Conservation (phyloP, 2,888 invertebrate genomes). For the Meandrusa payeni region DNA sequence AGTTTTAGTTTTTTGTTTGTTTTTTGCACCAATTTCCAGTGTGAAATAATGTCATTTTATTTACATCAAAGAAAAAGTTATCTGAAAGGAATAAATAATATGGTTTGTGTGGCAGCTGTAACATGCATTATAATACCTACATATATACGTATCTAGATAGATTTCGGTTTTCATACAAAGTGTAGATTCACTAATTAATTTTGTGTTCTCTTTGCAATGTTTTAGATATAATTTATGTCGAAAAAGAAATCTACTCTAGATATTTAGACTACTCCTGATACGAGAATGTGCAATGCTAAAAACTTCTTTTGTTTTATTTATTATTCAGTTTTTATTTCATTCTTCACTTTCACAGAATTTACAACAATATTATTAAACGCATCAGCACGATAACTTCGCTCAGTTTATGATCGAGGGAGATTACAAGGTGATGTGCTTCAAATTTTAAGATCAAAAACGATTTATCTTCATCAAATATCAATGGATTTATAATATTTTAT, state of each 20-base stretch:
- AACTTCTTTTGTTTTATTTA: slow-evolving; percentile 72
- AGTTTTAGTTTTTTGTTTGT: slow-evolving; percentile 26
- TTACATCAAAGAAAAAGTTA: slow-evolving; percentile 39
- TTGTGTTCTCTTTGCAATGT: not conserved
- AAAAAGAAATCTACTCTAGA: slow-evolving; percentile 65
- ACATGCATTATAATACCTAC: slow-evolving; percentile 68
- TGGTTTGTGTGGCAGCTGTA: slow-evolving; percentile 76
- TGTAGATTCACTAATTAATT: not conserved
- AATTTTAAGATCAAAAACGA: slow-evolving; percentile 8
- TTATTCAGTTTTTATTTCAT: slow-evolving; percentile 67
- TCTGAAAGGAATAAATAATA: slow-evolving; percentile 47
- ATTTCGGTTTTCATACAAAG: slow-evolving; percentile 57
- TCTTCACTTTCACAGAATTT: slow-evolving; percentile 66
- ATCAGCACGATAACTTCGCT: slow-evolving; percentile 58
- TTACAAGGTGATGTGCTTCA: slow-evolving; percentile 52
- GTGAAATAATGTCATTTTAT: slow-evolving; percentile 37
- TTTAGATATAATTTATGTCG: slow-evolving; percentile 27
- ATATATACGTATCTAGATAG: slow-evolving; percentile 46
- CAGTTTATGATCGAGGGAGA: slow-evolving; percentile 46
- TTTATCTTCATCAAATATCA: too few relatives aligned
- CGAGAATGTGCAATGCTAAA: slow-evolving; percentile 79
- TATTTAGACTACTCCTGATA: slow-evolving; percentile 69
- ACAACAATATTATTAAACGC: slow-evolving; percentile 45
- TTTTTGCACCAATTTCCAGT: slow-evolving; percentile 71
- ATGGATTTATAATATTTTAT: too few relatives aligned